Evolutionary conservation across 2,888 invertebrate genomes (phyloP), one percentile per base, ranked within the genome.

Genomic region (Epinotia nisella): DNA sequence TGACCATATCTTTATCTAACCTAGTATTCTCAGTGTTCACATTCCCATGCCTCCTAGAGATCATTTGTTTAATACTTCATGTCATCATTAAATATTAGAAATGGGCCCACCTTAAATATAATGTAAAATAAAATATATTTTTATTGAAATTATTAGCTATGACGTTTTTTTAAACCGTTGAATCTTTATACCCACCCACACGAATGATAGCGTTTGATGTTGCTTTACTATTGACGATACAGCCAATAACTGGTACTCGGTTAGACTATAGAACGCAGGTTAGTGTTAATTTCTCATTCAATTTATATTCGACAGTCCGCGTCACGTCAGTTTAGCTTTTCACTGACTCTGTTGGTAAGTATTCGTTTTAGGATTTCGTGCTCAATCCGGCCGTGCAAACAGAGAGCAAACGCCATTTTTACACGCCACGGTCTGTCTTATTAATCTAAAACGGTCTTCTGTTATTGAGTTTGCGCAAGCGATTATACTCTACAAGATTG

Each of bases 41-140:
- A 24, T 45, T 24, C 59, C 53, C 49, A 58, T 60, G 71, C 53
- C 71, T 67, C 60, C 71, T 71, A 67, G 60, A 61, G 71, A 71
- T 71, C 67, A 67, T 67, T 61, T 71, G 66, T 66, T 51, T 61
- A 71, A 45, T 53, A 67, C 29, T 71, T 67, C 66, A 61, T 60
- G 49, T 67, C 53, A 35, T 71, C 60, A 71, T 71, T 71, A 67
- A 71, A 67, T 67, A 60, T 65, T 67, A 71, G 66, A 67, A 71
- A 71, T 67, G 71, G 53, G 68, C 72, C 72, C 72, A 72, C 72
- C 72, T 72, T 62, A 72, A 67, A 58, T 72, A n/a, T 72, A 72
- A 68, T 68, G 24, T 62, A 45, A 68, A 72, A 67, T 68, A 55
- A 66, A 61, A 29, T 61, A 61, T 72, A 68, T 72, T 68, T 68